These are phyloP conservation scores for Actinia equina DNA, from an alignment of 64 coral and sea anemone species.

Conservation along the genomic window DNA sequence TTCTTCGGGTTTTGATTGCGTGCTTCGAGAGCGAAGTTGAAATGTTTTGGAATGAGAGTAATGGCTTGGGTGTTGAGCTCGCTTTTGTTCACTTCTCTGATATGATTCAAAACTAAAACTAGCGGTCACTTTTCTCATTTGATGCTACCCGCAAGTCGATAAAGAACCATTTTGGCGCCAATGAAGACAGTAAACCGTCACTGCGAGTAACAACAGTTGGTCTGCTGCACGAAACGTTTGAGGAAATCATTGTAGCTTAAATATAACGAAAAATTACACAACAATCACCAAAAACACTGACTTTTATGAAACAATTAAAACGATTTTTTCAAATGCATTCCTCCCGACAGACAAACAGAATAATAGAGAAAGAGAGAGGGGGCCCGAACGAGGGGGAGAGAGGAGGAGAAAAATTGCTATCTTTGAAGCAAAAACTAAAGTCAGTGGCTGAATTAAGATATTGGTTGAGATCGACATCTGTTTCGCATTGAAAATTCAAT, in stretches of 20 bases:
- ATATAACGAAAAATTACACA: not conserved
- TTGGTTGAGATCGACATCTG: conserved; percentile 7
- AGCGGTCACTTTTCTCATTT: conserved; percentile 26
- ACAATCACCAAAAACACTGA: not conserved
- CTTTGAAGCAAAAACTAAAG: not conserved
- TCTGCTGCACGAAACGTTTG: not conserved
- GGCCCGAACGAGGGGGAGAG: not conserved
- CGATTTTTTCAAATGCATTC: not conserved
- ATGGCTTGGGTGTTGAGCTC: not conserved
- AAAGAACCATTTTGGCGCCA: conserved; percentile 20
- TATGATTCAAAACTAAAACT: conserved; percentile 11
- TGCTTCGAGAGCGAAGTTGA: conserved; percentile 10
- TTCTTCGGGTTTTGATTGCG: not conserved
- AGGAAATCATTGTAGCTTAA: not conserved
- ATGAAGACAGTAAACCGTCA: conserved; percentile 12
- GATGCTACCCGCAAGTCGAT: conserved; percentile 15
- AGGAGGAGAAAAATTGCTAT: not conserved
- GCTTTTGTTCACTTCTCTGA: conserved; percentile 1
- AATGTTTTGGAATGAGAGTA: conserved; percentile 33
- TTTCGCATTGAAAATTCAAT: not conserved
- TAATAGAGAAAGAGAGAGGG: not conserved
- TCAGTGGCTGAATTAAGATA: not conserved
- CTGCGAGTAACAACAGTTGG: not conserved
- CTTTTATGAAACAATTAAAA: not conserved
- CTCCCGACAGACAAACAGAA: not conserved